Evolutionary conservation across 1,140 invertebrate genomes (phyloP).

Genomic region (Brachionus asplanchnoidis): DNA sequence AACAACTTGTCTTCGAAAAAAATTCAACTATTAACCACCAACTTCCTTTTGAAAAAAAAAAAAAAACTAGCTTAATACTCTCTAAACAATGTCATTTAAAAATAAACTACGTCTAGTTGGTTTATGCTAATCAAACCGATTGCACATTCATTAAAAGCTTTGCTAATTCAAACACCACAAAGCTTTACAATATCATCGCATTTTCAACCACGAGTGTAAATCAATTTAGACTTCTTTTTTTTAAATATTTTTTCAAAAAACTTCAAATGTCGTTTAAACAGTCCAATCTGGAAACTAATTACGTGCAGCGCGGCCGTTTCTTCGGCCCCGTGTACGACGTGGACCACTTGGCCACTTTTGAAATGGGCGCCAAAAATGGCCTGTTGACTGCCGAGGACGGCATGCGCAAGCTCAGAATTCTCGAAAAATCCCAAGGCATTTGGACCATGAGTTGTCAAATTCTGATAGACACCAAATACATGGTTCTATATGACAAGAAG

Average conservation of each 20-base stretch:
- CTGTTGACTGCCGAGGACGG: conserved; percentile 27
- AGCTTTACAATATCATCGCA: background rate
- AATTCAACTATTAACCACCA: background rate
- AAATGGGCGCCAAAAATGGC: background rate
- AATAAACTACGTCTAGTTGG: background rate
- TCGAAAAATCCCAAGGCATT: conserved; percentile 30
- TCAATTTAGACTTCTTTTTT: background rate
- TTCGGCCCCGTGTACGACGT: background rate
- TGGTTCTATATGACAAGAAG: background rate
- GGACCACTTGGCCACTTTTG: conserved; percentile 8
- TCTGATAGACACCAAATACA: conserved; percentile 1
- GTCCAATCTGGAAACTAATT: background rate
- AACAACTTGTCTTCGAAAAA: background rate
- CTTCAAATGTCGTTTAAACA: conserved; percentile 15
- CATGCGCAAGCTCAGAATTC: conserved; percentile 7
- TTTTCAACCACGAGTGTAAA: background rate
- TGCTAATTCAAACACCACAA: background rate
- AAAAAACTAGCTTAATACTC: background rate
- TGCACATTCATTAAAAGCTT: background rate
- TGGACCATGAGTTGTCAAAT: conserved; percentile 32
- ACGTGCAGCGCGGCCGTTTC: background rate
- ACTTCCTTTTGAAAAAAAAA: background rate
- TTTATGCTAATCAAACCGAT: background rate
- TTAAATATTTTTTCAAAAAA: background rate
- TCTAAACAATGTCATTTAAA: background rate